A percentile compares a stretch with the other conserved stretches of the same genome.
Evolutionary conservation across 2,113 vertebrate genomes (phyloP).

Genomic region (Serinus canaria): DNA sequence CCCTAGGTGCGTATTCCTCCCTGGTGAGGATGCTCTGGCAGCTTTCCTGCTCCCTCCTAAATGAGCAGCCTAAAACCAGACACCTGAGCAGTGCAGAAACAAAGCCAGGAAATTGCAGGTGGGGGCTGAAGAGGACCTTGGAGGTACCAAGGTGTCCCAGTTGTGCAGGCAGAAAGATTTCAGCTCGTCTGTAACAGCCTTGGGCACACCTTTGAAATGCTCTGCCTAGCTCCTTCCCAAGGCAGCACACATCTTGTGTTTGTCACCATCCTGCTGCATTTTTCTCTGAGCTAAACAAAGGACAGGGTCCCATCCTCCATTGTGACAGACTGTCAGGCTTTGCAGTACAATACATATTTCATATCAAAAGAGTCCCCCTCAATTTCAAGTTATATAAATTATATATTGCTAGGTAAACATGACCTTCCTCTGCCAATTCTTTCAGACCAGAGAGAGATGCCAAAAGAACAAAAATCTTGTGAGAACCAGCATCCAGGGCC

Average conservation of each 20-base stretch:
- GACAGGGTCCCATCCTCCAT: not conserved
- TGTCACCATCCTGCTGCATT: not conserved
- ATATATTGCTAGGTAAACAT: conserved; percentile 4
- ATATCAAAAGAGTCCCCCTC: not conserved
- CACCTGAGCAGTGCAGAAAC: not conserved
- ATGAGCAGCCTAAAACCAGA: not conserved
- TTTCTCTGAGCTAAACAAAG: not conserved
- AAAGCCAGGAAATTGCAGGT: not conserved
- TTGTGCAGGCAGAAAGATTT: not conserved
- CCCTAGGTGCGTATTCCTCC: not conserved
- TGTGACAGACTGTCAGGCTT: conserved; percentile 4
- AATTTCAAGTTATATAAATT: conserved; percentile 22
- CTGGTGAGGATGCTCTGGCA: not conserved
- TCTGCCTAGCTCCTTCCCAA: not conserved
- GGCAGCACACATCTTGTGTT: not conserved
- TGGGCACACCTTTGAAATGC: not conserved
- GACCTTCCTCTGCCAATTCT: conserved; percentile 19
- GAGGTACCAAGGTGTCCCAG: not conserved
- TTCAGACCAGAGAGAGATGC: not conserved
- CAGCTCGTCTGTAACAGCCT: not conserved
- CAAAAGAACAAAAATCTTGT: conserved; percentile 32
- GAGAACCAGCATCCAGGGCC: not conserved
- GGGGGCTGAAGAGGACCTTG: not conserved
- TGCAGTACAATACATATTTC: conserved; percentile 1
- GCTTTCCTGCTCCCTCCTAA: not conserved